A percentile compares a stretch with the other conserved stretches of the same genome.
These are phyloP conservation scores for Scolopax rusticola DNA, from an alignment of 2,797 vertebrate species.

Conservation along the genomic window DNA sequence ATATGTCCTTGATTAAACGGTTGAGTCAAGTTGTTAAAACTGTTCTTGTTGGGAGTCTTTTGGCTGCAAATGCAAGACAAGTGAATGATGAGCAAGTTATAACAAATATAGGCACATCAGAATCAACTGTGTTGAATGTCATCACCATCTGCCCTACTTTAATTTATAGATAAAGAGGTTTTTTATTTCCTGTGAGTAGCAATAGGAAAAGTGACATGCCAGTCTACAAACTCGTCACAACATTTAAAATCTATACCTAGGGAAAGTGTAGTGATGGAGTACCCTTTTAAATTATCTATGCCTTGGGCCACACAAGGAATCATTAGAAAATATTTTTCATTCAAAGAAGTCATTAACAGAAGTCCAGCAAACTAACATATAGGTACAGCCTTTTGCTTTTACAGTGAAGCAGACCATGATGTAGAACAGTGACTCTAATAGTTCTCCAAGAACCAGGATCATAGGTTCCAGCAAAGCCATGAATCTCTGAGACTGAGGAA, in stretches of 20 bases:
- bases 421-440: not conserved
- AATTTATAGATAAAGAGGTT: not conserved
- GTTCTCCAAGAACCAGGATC: not conserved
- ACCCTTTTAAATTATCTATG: not conserved
- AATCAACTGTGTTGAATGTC: not conserved
- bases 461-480: accelerated
- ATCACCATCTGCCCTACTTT: not conserved
- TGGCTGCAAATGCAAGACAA: not conserved
- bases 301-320: not conserved
- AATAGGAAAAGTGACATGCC: not conserved
- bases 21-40: not conserved
- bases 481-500: not conserved
- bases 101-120: not conserved
- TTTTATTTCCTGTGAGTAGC: not conserved
- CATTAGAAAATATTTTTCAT: not conserved
- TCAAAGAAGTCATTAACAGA: not conserved
- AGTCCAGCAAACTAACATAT: not conserved
- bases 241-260: not conserved
- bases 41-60: not conserved
- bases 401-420: not conserved
- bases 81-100: not conserved
- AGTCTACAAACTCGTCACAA: not conserved
- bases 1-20: not conserved
- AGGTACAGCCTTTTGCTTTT: not conserved
- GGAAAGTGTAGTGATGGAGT: not conserved